Conservation (phyloP, 2,888 invertebrate genomes). For the Andrena flavipes region DNA sequence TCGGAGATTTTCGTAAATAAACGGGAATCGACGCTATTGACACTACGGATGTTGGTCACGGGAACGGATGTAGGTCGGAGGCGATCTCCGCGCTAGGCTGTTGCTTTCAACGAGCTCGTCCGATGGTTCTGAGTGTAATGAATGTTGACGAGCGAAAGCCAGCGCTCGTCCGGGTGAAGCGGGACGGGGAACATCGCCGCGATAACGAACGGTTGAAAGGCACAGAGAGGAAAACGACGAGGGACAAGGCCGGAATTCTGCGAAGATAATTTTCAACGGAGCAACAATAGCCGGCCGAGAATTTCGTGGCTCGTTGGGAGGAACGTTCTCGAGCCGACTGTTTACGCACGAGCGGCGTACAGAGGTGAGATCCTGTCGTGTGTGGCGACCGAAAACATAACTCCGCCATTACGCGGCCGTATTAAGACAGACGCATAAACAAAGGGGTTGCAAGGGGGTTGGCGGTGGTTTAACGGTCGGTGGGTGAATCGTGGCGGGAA, state of each 20-base stretch:
- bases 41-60: no score
- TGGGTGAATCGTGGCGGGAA: slow-evolving; percentile 29
- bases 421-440: slow-evolving; percentile 77
- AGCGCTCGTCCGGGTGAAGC: slow-evolving; percentile 22
- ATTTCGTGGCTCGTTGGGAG: slow-evolving; percentile 60
- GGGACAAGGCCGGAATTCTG: slow-evolving; percentile 31
- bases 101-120: neutral
- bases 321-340: slow-evolving; percentile 8
- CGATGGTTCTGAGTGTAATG: neutral
- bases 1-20: neutral
- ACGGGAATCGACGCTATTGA: neutral
- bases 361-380: slow-evolving; percentile 25
- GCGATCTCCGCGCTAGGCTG: no score
- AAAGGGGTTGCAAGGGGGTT: slow-evolving; percentile 51
- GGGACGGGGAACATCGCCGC: slow-evolving; percentile 3
- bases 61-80: no score
- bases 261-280: slow-evolving; percentile 60
- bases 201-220: slow-evolving; percentile 48
- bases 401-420: slow-evolving; percentile 77
- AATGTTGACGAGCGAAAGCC: slow-evolving; percentile 27
- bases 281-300: slow-evolving; percentile 56
- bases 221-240: slow-evolving; percentile 14
- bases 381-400: slow-evolving; percentile 72
- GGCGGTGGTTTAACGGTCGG: slow-evolving; percentile 19
- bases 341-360: slow-evolving; percentile 16